These are phyloP conservation scores for Pseudachorutes palmiensis DNA, from an alignment of 1,140 invertebrate genomes.

Conservation along the genomic window DNA sequence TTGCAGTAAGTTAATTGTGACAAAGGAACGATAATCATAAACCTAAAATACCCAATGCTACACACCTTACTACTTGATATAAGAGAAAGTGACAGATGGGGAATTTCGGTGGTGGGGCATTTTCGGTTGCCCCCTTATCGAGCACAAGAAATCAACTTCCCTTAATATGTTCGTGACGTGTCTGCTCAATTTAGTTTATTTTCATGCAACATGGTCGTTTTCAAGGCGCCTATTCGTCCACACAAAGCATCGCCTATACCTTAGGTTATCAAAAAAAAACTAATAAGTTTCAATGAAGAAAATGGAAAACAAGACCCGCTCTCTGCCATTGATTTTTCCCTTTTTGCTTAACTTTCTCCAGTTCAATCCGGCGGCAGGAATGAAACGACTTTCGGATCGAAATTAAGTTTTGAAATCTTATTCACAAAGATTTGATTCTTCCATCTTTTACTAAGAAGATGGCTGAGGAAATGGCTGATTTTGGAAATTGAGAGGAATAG, in stretches of 20 bases:
- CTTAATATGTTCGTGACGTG: background rate
- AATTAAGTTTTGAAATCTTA: background rate
- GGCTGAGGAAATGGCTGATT: background rate
- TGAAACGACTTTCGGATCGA: background rate
- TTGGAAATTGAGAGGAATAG: background rate
- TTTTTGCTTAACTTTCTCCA: background rate
- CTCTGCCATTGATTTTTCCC: background rate
- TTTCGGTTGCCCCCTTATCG: too few species aligned
- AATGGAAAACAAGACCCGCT: background rate
- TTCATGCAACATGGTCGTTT: constrained; percentile 7
- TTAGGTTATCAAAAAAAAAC: background rate
- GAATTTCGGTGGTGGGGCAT: too few species aligned
- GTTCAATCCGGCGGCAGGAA: background rate
- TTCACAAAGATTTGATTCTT: background rate
- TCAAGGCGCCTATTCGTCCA: background rate
- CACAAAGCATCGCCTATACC: background rate
- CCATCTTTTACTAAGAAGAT: background rate
- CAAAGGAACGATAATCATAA: too few species aligned
- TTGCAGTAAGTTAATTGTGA: too few species aligned
- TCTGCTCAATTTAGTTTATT: background rate
- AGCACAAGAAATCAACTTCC: too few species aligned
- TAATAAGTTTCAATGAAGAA: constrained; percentile 7
- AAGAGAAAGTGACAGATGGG: too few species aligned
- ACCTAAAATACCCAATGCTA: too few species aligned
- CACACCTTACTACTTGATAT: too few species aligned